Conservation (phyloP, 92 coral and sea anemone genomes). For the Palythoa caribaeorum region DNA sequence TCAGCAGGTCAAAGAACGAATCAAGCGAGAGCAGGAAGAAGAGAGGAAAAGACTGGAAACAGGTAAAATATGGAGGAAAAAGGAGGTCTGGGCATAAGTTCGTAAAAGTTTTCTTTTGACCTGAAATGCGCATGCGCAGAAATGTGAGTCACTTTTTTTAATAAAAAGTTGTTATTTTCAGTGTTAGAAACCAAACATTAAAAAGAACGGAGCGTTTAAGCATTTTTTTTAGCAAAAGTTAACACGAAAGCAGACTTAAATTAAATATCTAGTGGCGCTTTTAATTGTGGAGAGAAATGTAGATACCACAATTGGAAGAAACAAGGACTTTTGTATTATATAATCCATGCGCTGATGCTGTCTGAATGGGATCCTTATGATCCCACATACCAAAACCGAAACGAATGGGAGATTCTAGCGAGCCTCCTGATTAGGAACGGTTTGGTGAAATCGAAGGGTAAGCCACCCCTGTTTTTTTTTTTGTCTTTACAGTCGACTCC, state of each 20-base stretch:
- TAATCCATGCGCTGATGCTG: not conserved
- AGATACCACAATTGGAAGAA: not conserved
- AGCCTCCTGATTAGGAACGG: constrained; percentile 96
- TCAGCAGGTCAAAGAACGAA: constrained; percentile 84
- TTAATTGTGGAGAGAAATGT: not conserved
- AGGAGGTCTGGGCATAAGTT: too few species aligned
- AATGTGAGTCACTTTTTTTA: not conserved
- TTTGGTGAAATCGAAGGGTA: constrained; percentile 86
- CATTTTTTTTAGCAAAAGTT: too few species aligned
- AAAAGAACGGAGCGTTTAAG: not conserved
- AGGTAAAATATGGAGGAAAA: not conserved
- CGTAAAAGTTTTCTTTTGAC: not conserved
- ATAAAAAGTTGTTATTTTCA: not conserved
- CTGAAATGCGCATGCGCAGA: not conserved
- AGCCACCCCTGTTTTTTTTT: constrained; percentile 74
- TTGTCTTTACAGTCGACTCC: too few species aligned
- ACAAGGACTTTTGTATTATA: not conserved
- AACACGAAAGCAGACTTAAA: too few species aligned
- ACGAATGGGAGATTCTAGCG: constrained; percentile 98
- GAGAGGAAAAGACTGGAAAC: constrained; percentile 86
- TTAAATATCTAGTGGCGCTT: not conserved
- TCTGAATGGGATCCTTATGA: constrained; percentile 52
- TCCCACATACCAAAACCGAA: constrained; percentile 85
- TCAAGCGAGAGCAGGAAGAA: constrained; percentile 90
- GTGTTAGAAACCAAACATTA: not conserved